These are phyloP conservation scores for Ophion slaviceki DNA, from an alignment of 2,888 invertebrate genomes.

Conservation along the genomic window DNA sequence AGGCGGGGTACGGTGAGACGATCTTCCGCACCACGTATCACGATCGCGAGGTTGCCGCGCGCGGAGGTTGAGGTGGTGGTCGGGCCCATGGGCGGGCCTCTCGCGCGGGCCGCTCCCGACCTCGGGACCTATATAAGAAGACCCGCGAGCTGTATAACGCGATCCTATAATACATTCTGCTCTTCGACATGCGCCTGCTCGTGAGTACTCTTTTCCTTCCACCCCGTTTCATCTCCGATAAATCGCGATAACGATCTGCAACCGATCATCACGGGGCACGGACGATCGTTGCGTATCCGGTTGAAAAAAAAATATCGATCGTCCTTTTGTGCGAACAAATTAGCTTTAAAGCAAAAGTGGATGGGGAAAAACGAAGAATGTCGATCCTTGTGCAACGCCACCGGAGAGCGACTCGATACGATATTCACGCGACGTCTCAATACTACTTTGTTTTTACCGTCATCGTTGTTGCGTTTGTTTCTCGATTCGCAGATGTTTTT, in stretches of 20 bases:
- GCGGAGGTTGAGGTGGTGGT: slow-evolving; percentile 76
- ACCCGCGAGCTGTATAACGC: slow-evolving; percentile 76
- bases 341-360: no score
- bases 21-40: slow-evolving; percentile 48
- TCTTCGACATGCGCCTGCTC: slow-evolving; percentile 78
- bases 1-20: background rate
- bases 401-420: no score
- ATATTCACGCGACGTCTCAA: no score
- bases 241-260: background rate
- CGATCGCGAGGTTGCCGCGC: slow-evolving; percentile 65
- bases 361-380: no score
- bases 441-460: background rate
- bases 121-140: slow-evolving; percentile 81
- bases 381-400: no score
- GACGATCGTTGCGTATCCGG: no score
- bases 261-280: no score
- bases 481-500: slow-evolving; percentile 72
- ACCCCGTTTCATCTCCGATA: background rate
- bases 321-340: no score
- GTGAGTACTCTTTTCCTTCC: slow-evolving; percentile 74
- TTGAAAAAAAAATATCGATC: no score
- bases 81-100: slow-evolving; percentile 82
- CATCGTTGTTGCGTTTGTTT: slow-evolving; percentile 28
- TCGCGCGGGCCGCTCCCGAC: slow-evolving; percentile 78
- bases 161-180: slow-evolving; percentile 80